Percentiles rank a stretch among this genome's conserved stretches.
Conservation (phyloP, 2,113 vertebrate species). For the Aleadryas rufinucha region DNA sequence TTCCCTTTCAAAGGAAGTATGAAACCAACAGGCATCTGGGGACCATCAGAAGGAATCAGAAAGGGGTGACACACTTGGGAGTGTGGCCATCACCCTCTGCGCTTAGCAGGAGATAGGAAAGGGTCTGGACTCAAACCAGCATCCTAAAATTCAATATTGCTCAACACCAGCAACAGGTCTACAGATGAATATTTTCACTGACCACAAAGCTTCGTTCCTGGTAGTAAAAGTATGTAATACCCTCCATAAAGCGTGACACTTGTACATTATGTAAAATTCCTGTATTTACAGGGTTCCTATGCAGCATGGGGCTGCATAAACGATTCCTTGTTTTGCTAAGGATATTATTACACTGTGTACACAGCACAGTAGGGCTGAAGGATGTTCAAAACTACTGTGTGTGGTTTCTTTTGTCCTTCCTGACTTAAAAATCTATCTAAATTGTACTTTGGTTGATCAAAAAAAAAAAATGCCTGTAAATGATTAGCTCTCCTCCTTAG, state of each 20-base stretch:
- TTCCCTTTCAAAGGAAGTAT: background rate
- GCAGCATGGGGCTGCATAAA: slow-evolving; percentile 30
- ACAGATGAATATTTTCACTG: background rate
- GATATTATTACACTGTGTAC: slow-evolving; percentile 25
- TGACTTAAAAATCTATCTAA: background rate
- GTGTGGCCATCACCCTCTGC: background rate
- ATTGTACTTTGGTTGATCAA: background rate
- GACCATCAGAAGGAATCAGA: background rate
- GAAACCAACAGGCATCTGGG: background rate
- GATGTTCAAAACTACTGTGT: slow-evolving; percentile 12
- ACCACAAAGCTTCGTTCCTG: slow-evolving; percentile 10
- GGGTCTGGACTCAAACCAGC: background rate
- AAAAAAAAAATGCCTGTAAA: background rate
- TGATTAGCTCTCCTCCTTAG: background rate
- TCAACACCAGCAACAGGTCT: background rate
- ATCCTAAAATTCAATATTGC: background rate
- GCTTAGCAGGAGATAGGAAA: background rate
- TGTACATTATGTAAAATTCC: slow-evolving; percentile 6
- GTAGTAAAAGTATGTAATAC: background rate
- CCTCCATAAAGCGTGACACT: background rate
- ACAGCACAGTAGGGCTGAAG: background rate
- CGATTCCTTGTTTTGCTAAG: slow-evolving; percentile 23
- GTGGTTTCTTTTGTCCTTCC: background rate
- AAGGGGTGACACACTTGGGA: background rate
- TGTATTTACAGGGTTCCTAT: slow-evolving; percentile 26